phyloP scores from a whole-genome alignment of 2,113 vertebrate species.

The Dasyprocta punctata region DNA sequence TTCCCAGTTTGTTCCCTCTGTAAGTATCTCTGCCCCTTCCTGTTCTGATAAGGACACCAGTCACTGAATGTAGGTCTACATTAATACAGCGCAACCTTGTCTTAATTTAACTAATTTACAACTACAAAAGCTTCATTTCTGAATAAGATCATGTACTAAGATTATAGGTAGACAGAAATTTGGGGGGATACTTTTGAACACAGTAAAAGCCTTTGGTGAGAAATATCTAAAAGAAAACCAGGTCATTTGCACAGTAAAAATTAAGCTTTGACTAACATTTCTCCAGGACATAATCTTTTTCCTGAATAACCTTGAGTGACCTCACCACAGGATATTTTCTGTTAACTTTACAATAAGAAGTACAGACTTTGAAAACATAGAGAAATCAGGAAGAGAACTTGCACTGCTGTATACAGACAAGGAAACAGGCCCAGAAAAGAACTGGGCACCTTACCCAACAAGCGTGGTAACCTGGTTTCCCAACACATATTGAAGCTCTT shows the following conservation, averaged over 20 bases:
- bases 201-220: neutral
- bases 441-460: neutral
- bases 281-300: neutral
- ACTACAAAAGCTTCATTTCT: neutral
- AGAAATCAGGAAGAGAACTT: too few species aligned
- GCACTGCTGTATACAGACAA: rapidly evolving
- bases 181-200: neutral
- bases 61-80: neutral
- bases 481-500: neutral
- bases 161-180: neutral
- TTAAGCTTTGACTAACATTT: neutral
- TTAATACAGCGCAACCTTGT: neutral
- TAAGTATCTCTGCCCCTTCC: too few species aligned
- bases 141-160: neutral
- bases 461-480: neutral
- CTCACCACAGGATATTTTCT: neutral
- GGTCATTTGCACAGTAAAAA: neutral
- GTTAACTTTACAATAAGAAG: neutral
- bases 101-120: neutral
- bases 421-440: neutral
- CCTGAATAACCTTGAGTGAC: neutral
- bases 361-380: neutral
- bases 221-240: neutral
- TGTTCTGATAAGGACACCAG: neutral
- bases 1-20: neutral